phyloP scores from a whole-genome alignment of 2,888 invertebrate species.

The Prosapia bicincta region DNA sequence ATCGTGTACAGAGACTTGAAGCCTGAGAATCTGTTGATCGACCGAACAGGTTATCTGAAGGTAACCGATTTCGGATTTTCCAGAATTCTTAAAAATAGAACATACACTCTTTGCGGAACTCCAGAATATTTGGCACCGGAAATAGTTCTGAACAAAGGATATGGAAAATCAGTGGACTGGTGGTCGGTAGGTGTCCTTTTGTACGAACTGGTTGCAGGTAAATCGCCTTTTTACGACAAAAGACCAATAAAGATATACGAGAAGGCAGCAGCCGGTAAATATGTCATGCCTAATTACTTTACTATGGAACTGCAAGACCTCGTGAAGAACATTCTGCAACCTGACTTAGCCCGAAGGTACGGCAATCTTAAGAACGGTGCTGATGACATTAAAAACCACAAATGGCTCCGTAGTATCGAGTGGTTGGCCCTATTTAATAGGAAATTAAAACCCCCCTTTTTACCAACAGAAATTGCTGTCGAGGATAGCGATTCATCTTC shows the following conservation, averaged over 20 bases:
- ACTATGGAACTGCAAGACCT: conserved; percentile 78
- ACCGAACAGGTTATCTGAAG: conserved; percentile 70
- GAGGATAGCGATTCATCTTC: not conserved
- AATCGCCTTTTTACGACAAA: conserved; percentile 88
- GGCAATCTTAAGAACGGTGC: conserved; percentile 84
- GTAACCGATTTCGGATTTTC: conserved; percentile 92
- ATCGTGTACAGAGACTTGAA: conserved; percentile 89
- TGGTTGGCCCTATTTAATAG: conserved; percentile 56
- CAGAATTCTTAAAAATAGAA: conserved; percentile 56
- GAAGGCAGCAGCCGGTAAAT: conserved; percentile 89
- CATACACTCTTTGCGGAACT: conserved; percentile 57
- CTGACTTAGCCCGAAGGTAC: conserved; percentile 73
- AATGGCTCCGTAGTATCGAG: conserved; percentile 78
- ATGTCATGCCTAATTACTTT: conserved; percentile 80
- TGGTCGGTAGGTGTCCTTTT: conserved; percentile 91
- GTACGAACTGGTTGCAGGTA: conserved; percentile 89
- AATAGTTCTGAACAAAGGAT: conserved; percentile 83
- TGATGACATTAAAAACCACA: conserved; percentile 83
- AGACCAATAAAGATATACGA: conserved; percentile 94
- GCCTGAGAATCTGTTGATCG: conserved; percentile 87
- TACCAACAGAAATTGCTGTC: not conserved
- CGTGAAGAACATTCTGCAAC: conserved; percentile 77
- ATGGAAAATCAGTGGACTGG: conserved; percentile 93
- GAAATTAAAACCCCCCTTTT: not conserved
- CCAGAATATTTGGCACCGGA: conserved; percentile 59